Evolutionary conservation across 1,140 invertebrate species (phyloP), one percentile per base, ranked within the genome.

Genomic region (Saxidomus purpurata): DNA sequence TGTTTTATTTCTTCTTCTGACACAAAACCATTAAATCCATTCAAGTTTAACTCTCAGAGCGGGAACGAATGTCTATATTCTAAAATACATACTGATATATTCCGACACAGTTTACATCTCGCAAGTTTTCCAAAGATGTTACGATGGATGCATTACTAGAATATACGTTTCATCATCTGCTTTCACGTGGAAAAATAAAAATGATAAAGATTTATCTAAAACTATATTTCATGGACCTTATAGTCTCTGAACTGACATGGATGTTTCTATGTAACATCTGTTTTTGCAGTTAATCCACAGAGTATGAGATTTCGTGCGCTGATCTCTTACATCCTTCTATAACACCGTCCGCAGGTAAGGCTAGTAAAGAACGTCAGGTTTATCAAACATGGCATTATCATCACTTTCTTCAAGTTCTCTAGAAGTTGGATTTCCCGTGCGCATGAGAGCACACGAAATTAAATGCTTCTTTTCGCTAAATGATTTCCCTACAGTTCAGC

Each of bases 211-310:
- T 43, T 43, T 63, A 63, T 63, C 59, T 63, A 28, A 63, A 63
- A 28, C 59, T 28, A 28, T 63, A 63, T 63, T 63, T 63, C 59
- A 63, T n/a, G 59, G 59, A n/a, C 59, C 59, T 63, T n/a, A 63
- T n/a, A n/a, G n/a, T 6, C 3, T 63, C 59, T n/a, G n/a, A 25
- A 63, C 59, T 63, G 59, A 63, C 59, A 63, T 22, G 59, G 59
- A 63, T 28, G 59, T 28, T 63, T 25, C 59, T 25, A 15, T 28
- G 1, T 28, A 63, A 63, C 59, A 63, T 63, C 59, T 63, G 59
- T 63, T 63, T 63, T 63, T 28, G 59, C 25, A 9, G 25, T 63
- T 63, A 63, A 63, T 63, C 59, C 25, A 63, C 4, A 6, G 59
- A 8, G 9, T 25, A 1, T 3, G 25, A 63, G 59, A 63, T 63